Conservation (phyloP, 2,797 vertebrate genomes). For the Podarcis siculus region DNA sequence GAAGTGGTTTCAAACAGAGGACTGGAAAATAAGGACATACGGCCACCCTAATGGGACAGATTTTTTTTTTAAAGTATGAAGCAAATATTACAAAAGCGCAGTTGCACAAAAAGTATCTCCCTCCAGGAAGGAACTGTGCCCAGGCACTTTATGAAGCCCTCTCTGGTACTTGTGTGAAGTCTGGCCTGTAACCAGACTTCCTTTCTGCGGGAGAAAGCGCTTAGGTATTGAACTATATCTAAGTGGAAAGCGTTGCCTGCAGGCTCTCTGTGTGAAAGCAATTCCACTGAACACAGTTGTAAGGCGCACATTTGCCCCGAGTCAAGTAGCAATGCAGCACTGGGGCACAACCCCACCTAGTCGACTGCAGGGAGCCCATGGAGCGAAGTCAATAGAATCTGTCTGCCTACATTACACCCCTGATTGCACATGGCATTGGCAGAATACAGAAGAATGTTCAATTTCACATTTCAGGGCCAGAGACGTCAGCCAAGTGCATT, state of each 20-base stretch:
- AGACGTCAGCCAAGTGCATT: neutral
- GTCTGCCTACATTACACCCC: constrained; percentile 10
- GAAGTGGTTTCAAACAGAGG: neutral
- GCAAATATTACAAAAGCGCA: neutral
- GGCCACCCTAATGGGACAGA: neutral
- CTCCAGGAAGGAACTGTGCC: neutral
- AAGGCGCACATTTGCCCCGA: neutral
- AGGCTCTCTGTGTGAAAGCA: constrained; percentile 15
- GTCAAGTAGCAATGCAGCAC: constrained; percentile 4
- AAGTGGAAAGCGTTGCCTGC: neutral
- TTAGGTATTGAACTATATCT: neutral
- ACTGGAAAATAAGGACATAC: neutral
- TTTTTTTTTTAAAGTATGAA: too few species aligned
- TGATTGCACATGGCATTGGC: constrained; percentile 5
- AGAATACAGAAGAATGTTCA: neutral
- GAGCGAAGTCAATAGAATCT: constrained; percentile 6
- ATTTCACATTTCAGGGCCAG: neutral
- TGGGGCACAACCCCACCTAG: neutral
- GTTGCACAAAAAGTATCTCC: neutral
- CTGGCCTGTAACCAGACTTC: neutral
- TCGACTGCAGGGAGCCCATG: neutral
- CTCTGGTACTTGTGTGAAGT: neutral
- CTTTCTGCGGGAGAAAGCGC: neutral
- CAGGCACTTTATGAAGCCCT: neutral
- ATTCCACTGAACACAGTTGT: neutral